These are phyloP conservation scores for Coendou prehensilis DNA, from an alignment of 2,797 vertebrate genomes.

Conservation along the genomic window DNA sequence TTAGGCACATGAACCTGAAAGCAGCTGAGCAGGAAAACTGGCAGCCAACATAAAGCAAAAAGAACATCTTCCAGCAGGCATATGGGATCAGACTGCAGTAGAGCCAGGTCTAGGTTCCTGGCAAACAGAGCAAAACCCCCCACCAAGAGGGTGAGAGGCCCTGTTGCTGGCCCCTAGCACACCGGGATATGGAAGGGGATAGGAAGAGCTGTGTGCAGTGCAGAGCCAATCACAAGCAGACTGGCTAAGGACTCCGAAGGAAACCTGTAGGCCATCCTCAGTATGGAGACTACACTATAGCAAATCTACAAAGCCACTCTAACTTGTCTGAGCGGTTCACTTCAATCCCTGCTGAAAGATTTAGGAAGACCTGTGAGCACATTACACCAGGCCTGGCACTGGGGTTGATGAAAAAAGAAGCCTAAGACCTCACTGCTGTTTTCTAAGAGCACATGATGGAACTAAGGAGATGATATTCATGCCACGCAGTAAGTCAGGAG, in stretches of 20 bases:
- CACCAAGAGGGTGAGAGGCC: background rate
- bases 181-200: accelerated
- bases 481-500: background rate
- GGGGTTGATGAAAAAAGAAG: background rate
- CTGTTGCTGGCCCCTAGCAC: background rate
- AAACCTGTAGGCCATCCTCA: background rate
- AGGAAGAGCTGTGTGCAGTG: no score
- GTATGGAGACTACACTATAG: background rate
- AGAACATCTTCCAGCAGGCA: constrained; percentile 36
- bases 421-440: background rate
- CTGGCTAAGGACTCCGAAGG: background rate
- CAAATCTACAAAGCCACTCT: background rate
- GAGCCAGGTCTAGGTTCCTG: constrained; percentile 9
- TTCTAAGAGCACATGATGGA: background rate
- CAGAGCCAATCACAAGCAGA: background rate
- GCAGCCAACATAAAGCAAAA: constrained; percentile 29
- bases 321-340: background rate
- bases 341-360: background rate
- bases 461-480: background rate
- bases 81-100: background rate
- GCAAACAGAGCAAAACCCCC: background rate
- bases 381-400: background rate
- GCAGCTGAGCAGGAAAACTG: background rate
- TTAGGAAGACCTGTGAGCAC: no score
- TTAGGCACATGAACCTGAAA: constrained; percentile 36